These are phyloP conservation scores for Lycia hirtaria DNA, from an alignment of 2,888 invertebrate genomes.

Conservation along the genomic window DNA sequence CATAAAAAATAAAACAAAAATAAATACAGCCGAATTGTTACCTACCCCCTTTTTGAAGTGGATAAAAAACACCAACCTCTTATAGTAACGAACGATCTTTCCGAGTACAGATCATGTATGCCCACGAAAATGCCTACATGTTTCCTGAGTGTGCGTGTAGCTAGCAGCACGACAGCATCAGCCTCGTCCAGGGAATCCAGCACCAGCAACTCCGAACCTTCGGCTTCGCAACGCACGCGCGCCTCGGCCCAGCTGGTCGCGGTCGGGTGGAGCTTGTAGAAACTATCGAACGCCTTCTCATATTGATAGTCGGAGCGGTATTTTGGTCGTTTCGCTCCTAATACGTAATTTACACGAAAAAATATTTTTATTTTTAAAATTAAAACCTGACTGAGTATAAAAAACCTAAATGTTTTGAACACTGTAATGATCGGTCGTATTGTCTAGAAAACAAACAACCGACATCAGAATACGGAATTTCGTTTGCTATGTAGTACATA, in stretches of 20 bases:
- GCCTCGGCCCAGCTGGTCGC: slow-evolving; percentile 53
- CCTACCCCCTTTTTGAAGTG: too few species aligned
- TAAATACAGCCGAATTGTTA: too few species aligned
- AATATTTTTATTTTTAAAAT: too few species aligned
- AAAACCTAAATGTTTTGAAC: too few species aligned
- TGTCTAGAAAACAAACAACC: too few species aligned
- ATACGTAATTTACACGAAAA: too few species aligned
- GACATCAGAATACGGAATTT: too few species aligned
- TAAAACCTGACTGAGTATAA: too few species aligned
- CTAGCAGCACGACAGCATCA: slow-evolving; percentile 53
- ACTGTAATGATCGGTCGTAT: too few species aligned
- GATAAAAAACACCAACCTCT: slow-evolving; percentile 53
- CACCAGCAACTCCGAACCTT: slow-evolving; percentile 55
- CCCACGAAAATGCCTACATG: slow-evolving; percentile 58
- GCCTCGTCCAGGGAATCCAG: slow-evolving; percentile 59
- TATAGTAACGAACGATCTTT: slow-evolving; percentile 56
- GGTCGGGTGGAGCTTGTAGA: slow-evolving; percentile 57
- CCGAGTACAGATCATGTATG: slow-evolving; percentile 60
- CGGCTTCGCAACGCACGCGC: slow-evolving; percentile 57
- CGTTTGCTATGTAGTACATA: too few species aligned
- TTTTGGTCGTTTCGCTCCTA: slow-evolving; percentile 46
- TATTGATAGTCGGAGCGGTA: slow-evolving; percentile 59
- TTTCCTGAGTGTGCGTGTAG: slow-evolving; percentile 46
- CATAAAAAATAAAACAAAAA: too few species aligned
- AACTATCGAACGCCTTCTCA: slow-evolving; percentile 58